phyloP scores from a whole-genome alignment of 2,113 vertebrate species.

The Trichechus manatus region DNA sequence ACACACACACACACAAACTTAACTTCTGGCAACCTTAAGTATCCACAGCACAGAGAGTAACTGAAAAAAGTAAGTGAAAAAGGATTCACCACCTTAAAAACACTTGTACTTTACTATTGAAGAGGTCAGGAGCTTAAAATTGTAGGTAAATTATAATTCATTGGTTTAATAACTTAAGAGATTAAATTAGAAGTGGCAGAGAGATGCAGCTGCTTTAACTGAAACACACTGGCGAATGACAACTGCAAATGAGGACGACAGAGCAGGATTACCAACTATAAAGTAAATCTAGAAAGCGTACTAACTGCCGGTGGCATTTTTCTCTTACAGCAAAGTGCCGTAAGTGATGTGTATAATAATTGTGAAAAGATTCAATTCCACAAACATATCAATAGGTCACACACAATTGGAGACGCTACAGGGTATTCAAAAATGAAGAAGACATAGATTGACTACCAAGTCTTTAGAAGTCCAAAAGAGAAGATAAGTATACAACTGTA shows the following conservation, averaged over 20 bases:
- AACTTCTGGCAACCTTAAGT: slow-evolving; percentile 48
- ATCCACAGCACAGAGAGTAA: background rate
- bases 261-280: background rate
- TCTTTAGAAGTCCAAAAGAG: background rate
- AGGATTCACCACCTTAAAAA: background rate
- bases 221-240: background rate
- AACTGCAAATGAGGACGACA: background rate
- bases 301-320: background rate
- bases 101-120: background rate
- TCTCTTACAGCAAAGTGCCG: slow-evolving; percentile 29
- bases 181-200: slow-evolving; percentile 14
- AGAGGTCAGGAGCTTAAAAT: background rate
- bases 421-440: background rate
- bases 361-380: slow-evolving; percentile 18
- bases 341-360: background rate
- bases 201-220: background rate
- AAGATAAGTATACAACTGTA: background rate
- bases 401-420: background rate
- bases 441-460: background rate
- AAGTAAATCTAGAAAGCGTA: background rate
- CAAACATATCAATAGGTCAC: background rate
- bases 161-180: slow-evolving; percentile 7
- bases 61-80: slow-evolving; percentile 2
- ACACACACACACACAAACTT: slow-evolving; percentile 20
- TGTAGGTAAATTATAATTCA: background rate